Conservation (phyloP, 2,888 invertebrate genomes). For the Phania funesta region DNA sequence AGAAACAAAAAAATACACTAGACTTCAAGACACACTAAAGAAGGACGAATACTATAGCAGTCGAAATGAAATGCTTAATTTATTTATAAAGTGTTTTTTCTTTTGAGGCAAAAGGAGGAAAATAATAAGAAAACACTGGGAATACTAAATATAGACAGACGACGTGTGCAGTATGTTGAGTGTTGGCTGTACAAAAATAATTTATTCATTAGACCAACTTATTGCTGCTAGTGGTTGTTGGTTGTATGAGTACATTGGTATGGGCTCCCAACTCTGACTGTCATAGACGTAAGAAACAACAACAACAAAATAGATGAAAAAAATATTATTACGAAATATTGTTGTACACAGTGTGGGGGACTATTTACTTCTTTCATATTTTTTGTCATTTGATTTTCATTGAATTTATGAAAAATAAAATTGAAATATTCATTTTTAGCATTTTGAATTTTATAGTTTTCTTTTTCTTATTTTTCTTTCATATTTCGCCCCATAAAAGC, state of each 20-base stretch:
- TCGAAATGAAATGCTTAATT: slow-evolving; percentile 21
- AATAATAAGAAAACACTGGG: slow-evolving; percentile 5
- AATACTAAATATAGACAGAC: slow-evolving; percentile 43
- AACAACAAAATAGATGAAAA: neutral
- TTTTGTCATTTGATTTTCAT: slow-evolving; percentile 23
- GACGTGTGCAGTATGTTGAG: slow-evolving; percentile 57
- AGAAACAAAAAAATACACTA: neutral
- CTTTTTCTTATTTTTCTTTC: slow-evolving; percentile 2
- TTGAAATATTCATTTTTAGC: slow-evolving; percentile 25
- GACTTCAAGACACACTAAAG: slow-evolving; percentile 1
- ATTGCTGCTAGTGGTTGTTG: slow-evolving; percentile 17
- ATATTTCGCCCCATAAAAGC: slow-evolving; percentile 11
- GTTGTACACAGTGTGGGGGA: slow-evolving; percentile 49
- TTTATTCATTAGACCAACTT: slow-evolving; percentile 67
- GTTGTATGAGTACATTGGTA: neutral
- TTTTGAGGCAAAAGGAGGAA: neutral
- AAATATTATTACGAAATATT: slow-evolving; percentile 21
- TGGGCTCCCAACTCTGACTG: slow-evolving; percentile 16
- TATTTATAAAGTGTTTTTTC: slow-evolving; percentile 41
- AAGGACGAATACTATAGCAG: slow-evolving; percentile 10
- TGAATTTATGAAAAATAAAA: slow-evolving; percentile 28
- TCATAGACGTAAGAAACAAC: neutral
- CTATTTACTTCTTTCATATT: slow-evolving; percentile 36
- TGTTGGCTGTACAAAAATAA: slow-evolving; percentile 47
- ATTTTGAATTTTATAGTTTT: slow-evolving; percentile 32